phyloP scores from a whole-genome alignment of 2,113 vertebrate genomes.

The Triplophysa rosa region DNA sequence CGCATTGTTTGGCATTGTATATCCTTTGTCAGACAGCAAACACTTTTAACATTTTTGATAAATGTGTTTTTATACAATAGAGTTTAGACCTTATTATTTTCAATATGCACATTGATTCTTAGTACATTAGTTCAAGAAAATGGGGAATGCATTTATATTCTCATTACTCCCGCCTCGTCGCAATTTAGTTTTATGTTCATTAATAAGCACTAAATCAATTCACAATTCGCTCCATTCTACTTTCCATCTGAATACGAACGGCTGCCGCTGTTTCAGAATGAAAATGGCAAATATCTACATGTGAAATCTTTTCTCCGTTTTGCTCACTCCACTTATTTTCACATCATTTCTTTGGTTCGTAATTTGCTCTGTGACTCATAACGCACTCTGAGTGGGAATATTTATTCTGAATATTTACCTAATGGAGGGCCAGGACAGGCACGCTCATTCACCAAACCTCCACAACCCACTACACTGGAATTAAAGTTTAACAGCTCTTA shows the following conservation, averaged over 20 bases:
- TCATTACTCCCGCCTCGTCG: background rate
- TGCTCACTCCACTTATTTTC: slow-evolving; percentile 39
- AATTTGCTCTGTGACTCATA: slow-evolving; percentile 48
- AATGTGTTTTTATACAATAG: slow-evolving; percentile 15
- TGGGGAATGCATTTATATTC: slow-evolving; percentile 31
- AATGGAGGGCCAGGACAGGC: slow-evolving; percentile 21
- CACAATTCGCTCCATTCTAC: slow-evolving; percentile 13
- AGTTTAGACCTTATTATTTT: slow-evolving; percentile 17
- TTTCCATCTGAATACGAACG: slow-evolving; percentile 52
- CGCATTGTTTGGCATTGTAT: slow-evolving; percentile 31
- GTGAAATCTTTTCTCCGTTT: slow-evolving; percentile 21
- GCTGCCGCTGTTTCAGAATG: slow-evolving; percentile 3
- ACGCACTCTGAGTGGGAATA: slow-evolving; percentile 20
- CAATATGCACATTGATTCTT: slow-evolving; percentile 34
- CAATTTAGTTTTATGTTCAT: slow-evolving; percentile 10
- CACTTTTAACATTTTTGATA: background rate
- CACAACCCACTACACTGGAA: slow-evolving; percentile 19
- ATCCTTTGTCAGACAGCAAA: slow-evolving; percentile 2
- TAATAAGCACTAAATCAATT: slow-evolving; percentile 27
- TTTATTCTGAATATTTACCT: slow-evolving; percentile 44
- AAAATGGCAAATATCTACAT: slow-evolving; percentile 22
- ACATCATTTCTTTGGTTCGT: slow-evolving; percentile 20
- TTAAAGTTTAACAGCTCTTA: slow-evolving; percentile 13
- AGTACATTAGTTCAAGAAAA: slow-evolving; percentile 40
- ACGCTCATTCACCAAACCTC: slow-evolving; percentile 31